These are phyloP conservation scores for Drosophila percnosoma DNA, from an alignment of 2,888 invertebrate genomes.

Conservation along the genomic window DNA sequence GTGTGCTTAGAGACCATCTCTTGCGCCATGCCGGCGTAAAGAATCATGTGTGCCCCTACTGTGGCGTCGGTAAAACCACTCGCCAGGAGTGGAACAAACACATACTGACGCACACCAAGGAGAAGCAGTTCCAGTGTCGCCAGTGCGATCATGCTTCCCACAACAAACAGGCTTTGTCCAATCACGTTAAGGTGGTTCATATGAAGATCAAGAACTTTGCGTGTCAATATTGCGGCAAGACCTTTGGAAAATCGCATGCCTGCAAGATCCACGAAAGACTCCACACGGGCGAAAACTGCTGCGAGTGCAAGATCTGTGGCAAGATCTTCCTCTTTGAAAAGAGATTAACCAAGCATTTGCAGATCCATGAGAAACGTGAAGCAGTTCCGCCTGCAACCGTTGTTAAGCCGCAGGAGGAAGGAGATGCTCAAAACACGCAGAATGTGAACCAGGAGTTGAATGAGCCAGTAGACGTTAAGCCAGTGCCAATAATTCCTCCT, in stretches of 20 bases:
- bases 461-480: constrained; percentile 48
- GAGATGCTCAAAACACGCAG: constrained; percentile 19
- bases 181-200: constrained; percentile 81
- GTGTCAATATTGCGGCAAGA: constrained; percentile 82
- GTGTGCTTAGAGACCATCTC: constrained; percentile 82
- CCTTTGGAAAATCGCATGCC: constrained; percentile 82
- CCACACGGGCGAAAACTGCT: constrained; percentile 81
- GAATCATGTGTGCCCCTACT: constrained; percentile 83
- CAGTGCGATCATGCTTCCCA: constrained; percentile 82
- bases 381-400: constrained; percentile 47
- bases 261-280: constrained; percentile 82
- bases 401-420: constrained; percentile 45
- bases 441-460: constrained; percentile 27
- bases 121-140: constrained; percentile 82
- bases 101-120: constrained; percentile 82
- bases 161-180: constrained; percentile 81
- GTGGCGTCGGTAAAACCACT: constrained; percentile 83
- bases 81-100: constrained; percentile 83
- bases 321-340: constrained; percentile 82
- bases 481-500: constrained; percentile 53
- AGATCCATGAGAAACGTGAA: constrained; percentile 81
- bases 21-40: constrained; percentile 84
- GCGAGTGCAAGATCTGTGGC: constrained; percentile 82
- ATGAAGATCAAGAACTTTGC: constrained; percentile 82
- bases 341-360: constrained; percentile 81